phyloP scores from a whole-genome alignment of 2,113 vertebrate species.

The Romanogobio albipinnatus region DNA sequence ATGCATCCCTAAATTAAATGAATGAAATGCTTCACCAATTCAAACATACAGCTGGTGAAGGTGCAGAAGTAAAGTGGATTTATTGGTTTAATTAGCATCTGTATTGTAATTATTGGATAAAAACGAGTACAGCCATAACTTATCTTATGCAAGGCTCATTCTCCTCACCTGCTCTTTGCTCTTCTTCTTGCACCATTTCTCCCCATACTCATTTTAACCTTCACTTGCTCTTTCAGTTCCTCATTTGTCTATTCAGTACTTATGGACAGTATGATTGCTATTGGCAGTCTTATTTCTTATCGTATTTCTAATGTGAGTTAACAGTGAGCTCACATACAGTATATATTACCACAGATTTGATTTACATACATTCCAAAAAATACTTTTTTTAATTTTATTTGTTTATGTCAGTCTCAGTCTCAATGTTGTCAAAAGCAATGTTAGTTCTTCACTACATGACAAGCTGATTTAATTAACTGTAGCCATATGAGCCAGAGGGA shows the following conservation, averaged over 20 bases:
- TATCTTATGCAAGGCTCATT: neutral
- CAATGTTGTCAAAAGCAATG: neutral
- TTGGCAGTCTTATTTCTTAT: neutral
- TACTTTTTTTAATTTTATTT: neutral
- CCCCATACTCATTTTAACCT: neutral
- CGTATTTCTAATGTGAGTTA: neutral
- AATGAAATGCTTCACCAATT: too few relatives aligned
- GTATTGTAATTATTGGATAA: too few relatives aligned
- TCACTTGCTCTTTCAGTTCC: neutral
- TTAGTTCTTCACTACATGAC: slow-evolving; percentile 7
- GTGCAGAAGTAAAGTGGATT: neutral
- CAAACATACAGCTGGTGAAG: too few relatives aligned
- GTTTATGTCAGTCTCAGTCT: neutral
- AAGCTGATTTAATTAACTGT: slow-evolving; percentile 36
- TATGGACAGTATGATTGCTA: too few relatives aligned
- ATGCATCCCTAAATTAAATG: too few relatives aligned
- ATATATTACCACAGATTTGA: neutral
- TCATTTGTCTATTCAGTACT: neutral
- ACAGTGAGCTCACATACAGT: neutral
- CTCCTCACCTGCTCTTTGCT: neutral
- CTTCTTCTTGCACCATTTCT: neutral
- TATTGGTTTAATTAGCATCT: neutral
- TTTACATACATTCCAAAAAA: neutral
- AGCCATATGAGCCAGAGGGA: slow-evolving; percentile 23
- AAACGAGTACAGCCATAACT: too few relatives aligned